phyloP scores from a whole-genome alignment of 2,888 invertebrate species.

The Exephanes ischioxanthus region DNA sequence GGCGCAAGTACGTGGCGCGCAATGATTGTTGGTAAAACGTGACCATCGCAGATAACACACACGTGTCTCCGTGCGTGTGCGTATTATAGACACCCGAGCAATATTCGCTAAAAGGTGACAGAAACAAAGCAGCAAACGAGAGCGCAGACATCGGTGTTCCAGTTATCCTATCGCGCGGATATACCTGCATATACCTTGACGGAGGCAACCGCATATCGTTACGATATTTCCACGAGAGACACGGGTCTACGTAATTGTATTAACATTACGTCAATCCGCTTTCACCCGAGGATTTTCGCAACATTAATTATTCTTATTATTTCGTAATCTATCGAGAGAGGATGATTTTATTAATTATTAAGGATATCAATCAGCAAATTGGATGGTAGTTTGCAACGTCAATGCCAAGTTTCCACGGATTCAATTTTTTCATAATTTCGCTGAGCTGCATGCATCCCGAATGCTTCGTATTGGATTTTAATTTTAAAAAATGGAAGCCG shows the following conservation, averaged over 20 bases:
- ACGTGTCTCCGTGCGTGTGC: not conserved
- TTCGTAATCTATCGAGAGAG: not conserved
- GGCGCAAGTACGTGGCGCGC: constrained; percentile 53
- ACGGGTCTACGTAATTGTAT: not conserved
- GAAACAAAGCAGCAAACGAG: not conserved
- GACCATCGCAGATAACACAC: constrained; percentile 47
- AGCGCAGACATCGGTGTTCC: not conserved
- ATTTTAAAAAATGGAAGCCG: not conserved
- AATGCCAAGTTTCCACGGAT: not conserved
- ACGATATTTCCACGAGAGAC: not conserved
- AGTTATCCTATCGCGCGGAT: not conserved
- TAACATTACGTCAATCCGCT: not conserved
- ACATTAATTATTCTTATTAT: not conserved
- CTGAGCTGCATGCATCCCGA: not conserved
- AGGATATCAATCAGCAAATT: not conserved
- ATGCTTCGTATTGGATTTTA: not conserved
- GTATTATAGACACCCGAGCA: not conserved
- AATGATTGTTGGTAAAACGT: constrained; percentile 57
- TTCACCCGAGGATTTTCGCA: not conserved
- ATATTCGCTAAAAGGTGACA: constrained; percentile 3
- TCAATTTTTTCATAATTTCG: not conserved
- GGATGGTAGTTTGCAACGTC: not conserved
- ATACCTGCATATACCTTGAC: not conserved
- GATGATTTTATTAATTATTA: not conserved
- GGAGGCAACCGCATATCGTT: not conserved